Evolutionary conservation across 2,888 invertebrate genomes (phyloP).

Genomic region (Trachelus tabidus): DNA sequence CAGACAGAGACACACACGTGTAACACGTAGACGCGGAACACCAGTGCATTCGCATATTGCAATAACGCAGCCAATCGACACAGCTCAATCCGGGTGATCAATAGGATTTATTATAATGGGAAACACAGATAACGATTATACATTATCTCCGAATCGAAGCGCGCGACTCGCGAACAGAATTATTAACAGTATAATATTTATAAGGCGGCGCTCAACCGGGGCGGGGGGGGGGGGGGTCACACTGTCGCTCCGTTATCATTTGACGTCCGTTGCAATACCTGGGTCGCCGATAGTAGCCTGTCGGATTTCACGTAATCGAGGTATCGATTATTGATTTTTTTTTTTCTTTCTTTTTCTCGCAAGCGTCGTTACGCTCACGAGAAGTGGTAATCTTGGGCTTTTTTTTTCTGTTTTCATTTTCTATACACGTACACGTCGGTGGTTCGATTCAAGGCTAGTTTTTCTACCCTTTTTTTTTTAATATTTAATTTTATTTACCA

Average conservation of each 20-base stretch:
- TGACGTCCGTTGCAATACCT: neutral
- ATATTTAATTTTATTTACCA: neutral
- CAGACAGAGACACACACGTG: neutral
- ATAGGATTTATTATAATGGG: slow-evolving; percentile 61
- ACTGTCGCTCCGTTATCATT: neutral
- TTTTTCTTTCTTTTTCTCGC: too few relatives aligned
- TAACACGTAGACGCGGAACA: slow-evolving; percentile 11
- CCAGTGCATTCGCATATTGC: slow-evolving; percentile 51
- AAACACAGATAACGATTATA: slow-evolving; percentile 5
- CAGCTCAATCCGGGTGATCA: slow-evolving; percentile 57
- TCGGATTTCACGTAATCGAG: neutral
- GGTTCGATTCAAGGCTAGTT: too few relatives aligned
- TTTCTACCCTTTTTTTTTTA: neutral
- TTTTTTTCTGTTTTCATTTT: neutral
- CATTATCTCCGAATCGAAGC: slow-evolving; percentile 20
- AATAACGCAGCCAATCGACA: slow-evolving; percentile 62
- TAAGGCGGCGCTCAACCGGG: neutral
- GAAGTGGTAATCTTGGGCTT: too few relatives aligned
- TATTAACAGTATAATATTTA: slow-evolving; percentile 47
- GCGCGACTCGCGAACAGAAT: slow-evolving; percentile 58
- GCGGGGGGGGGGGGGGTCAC: neutral
- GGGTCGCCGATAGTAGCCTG: neutral
- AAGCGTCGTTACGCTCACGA: too few relatives aligned
- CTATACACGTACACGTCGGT: neutral
- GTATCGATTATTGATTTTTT: neutral